These are phyloP conservation scores for Minunthozetes semirufus DNA, from an alignment of 2,888 invertebrate species.

Conservation along the genomic window DNA sequence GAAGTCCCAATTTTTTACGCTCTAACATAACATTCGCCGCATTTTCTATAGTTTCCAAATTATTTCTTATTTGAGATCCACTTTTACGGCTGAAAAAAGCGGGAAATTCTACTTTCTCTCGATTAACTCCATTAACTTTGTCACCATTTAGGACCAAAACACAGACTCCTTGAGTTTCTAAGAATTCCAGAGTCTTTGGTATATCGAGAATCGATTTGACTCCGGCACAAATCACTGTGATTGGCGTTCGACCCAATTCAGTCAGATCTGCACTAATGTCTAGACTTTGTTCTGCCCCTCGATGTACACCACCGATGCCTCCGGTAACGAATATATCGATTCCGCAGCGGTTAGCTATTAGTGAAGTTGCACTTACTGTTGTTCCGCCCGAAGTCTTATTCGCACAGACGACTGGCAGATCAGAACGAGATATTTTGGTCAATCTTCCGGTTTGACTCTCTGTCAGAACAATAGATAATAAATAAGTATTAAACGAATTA, in stretches of 20 bases:
- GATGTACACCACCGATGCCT: conserved; percentile 86
- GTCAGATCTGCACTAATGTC: conserved; percentile 92
- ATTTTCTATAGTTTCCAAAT: conserved; percentile 56
- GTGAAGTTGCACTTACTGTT: conserved; percentile 89
- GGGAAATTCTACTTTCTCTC: conserved; percentile 62
- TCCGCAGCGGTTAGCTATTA: conserved; percentile 70
- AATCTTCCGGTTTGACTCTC: conserved; percentile 44
- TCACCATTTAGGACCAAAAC: conserved; percentile 65
- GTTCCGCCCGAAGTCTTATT: conserved; percentile 73
- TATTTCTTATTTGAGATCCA: conserved; percentile 64
- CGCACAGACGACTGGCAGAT: conserved; percentile 64
- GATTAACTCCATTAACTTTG: not conserved
- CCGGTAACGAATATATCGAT: conserved; percentile 93
- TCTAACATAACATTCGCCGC: conserved; percentile 65
- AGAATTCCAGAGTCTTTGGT: conserved; percentile 79
- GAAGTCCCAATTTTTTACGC: conserved; percentile 25
- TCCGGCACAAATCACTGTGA: conserved; percentile 89
- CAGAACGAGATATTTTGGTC: conserved; percentile 52
- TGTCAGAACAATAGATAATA: not conserved
- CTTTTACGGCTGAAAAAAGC: conserved; percentile 83
- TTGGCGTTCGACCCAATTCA: conserved; percentile 76
- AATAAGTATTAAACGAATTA: not conserved
- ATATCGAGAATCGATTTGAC: conserved; percentile 96
- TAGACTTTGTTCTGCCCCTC: conserved; percentile 72
- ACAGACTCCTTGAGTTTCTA: conserved; percentile 93